Evolutionary conservation across 2,797 vertebrate genomes (phyloP).

Genomic region (Pipistrellus pipistrellus): DNA sequence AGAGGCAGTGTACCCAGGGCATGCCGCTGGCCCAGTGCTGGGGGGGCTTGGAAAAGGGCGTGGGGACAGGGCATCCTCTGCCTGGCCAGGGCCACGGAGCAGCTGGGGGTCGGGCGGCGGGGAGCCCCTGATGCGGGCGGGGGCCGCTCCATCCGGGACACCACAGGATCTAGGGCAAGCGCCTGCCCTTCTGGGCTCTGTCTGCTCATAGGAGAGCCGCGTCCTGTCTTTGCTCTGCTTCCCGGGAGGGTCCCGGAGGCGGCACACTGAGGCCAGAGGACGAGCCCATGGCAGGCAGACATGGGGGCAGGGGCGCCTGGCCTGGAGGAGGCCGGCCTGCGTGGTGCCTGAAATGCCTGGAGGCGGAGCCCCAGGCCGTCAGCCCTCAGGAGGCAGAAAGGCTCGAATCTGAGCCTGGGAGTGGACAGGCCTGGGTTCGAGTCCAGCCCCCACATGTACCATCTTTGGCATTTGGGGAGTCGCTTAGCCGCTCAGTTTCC

Average conservation of each 20-base stretch:
- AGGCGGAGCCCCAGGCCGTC: too few relatives aligned
- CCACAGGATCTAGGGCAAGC: neutral
- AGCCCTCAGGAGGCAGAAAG: neutral
- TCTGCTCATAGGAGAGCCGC: neutral
- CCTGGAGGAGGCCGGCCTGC: neutral
- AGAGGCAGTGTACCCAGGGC: too few relatives aligned
- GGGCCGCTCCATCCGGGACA: neutral
- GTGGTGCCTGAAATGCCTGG: neutral
- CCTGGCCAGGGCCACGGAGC: neutral
- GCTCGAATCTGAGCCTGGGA: neutral
- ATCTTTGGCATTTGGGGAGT: neutral
- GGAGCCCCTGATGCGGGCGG: fast-evolving
- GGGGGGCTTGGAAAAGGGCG: neutral
- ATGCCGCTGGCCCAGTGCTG: neutral
- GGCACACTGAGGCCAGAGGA: neutral
- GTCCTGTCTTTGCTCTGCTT: neutral
- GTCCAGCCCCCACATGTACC: neutral
- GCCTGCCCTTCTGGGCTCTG: too few relatives aligned
- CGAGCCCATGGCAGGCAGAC: too few relatives aligned
- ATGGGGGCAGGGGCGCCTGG: too few relatives aligned
- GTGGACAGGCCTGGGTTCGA: neutral
- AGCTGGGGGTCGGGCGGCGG: too few relatives aligned
- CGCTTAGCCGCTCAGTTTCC: neutral
- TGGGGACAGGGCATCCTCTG: neutral
- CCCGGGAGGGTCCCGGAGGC: too few relatives aligned